These are phyloP conservation scores for Paraescarpia echinospica DNA, from an alignment of 1,140 invertebrate species.

Conservation along the genomic window DNA sequence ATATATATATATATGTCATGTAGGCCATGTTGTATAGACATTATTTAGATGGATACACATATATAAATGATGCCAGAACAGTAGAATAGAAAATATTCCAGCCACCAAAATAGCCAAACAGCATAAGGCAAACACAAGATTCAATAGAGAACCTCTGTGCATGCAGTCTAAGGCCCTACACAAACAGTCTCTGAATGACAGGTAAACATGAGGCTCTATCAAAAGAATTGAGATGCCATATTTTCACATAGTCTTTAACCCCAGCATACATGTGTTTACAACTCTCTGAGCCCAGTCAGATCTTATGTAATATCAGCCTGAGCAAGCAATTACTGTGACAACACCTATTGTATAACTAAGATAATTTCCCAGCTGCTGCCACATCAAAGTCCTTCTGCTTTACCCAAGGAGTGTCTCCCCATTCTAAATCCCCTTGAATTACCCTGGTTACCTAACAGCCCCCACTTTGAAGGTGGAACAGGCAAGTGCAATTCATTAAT, in stretches of 20 bases:
- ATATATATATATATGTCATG: neutral
- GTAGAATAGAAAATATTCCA: neutral
- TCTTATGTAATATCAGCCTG: neutral
- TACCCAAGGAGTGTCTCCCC: neutral
- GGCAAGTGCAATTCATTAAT: neutral
- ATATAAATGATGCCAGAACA: neutral
- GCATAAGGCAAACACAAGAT: neutral
- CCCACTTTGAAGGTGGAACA: neutral
- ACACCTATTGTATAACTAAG: neutral
- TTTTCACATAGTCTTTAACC: neutral
- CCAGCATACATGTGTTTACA: neutral
- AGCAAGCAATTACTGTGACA: neutral
- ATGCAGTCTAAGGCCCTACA: neutral
- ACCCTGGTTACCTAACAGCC: neutral
- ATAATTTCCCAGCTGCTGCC: neutral
- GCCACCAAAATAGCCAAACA: neutral
- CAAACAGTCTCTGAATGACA: neutral
- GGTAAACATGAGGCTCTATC: neutral
- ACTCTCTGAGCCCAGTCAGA: neutral
- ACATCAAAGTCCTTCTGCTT: neutral
- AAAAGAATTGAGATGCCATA: neutral
- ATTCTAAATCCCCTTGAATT: neutral
- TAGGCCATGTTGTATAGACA: neutral
- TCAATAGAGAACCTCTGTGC: neutral
- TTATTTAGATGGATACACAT: no score